Base-by-base conservation (phyloP, 2,113 vertebrate genomes). In the Gambusia holbrooki region DNA sequence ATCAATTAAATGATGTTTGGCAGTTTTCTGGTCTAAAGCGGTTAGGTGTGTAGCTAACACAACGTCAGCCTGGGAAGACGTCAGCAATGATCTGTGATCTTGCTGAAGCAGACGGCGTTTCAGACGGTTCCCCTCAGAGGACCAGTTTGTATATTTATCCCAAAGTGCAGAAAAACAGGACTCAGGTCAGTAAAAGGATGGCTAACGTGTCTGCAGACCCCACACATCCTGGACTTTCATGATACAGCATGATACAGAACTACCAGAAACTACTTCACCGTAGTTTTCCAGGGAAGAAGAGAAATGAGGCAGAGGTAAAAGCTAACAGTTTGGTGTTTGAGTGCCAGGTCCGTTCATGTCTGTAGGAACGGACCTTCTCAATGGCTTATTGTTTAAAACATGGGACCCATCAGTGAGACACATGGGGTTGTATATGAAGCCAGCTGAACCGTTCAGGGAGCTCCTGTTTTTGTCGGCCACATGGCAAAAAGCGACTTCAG, bases 301-400 rank as follows among this genome's bases (percentile, higher is more conserved):
- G 15, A 15, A 48, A 48, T 48, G 42, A 48, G 1, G 9, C 33
- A 35, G 1, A 2, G 7, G 33, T 48, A 22, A 54, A 51, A 22
- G 22, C 2, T 2, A 54, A 25, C 19, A 25, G 51, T 25, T 54
- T 9, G 6, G 6, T 5, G 51, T 54, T 54, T 22, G 6, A 54
- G 51, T 2, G 15, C 6, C 51, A 51, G 19, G 40, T 3, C 13
- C 3, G 40, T 42, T 51, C 14, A 8, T 54, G 51, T 25, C 19
- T 54, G 51, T 54, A 25, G 19, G 22, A 10, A 54, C 8, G 6
- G 22, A 30, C 42, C 4, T 63, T 15, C 15, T 75, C 62, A 40
- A 1, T 69, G 42, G 8, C 48, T 73, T 72, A 37, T 71, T 64
- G 42, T 77, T 80, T 68, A 37, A 73, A 69, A 61, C 35, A 2